phyloP scores from a whole-genome alignment of 2,113 vertebrate species.

The Tetrax tetrax region DNA sequence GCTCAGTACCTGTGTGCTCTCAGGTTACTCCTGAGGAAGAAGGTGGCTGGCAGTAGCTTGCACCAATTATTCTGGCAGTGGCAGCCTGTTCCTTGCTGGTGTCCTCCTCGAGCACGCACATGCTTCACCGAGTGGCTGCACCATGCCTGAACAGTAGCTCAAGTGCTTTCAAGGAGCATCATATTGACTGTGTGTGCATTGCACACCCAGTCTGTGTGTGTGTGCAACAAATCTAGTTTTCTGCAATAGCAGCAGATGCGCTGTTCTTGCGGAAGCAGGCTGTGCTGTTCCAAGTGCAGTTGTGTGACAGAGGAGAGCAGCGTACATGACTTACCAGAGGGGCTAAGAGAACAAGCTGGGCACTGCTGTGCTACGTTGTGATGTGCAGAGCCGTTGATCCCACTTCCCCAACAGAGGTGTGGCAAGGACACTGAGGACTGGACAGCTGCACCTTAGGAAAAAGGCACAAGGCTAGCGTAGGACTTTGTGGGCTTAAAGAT shows the following conservation, averaged over 20 bases:
- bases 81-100: not conserved
- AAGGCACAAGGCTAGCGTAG: not conserved
- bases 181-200: not conserved
- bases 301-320: not conserved
- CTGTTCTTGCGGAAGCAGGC: not conserved
- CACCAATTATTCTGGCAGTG: not conserved
- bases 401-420: too few relatives aligned
- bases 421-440: not conserved
- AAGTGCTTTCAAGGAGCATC: not conserved
- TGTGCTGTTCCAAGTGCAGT: not conserved
- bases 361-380: not conserved
- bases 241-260: not conserved
- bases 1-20: not conserved
- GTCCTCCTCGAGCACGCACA: rapidly evolving
- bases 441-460: not conserved
- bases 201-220: not conserved
- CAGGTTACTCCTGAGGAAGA: not conserved
- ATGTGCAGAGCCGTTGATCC: not conserved
- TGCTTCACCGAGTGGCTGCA: not conserved
- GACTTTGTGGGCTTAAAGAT: not conserved
- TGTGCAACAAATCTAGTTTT: not conserved
- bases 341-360: not conserved
- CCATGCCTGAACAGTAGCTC: not conserved
- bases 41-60: not conserved
- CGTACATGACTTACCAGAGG: rapidly evolving